phyloP scores from a whole-genome alignment of 1,140 invertebrate species.

The Drosophila pectinifera region DNA sequence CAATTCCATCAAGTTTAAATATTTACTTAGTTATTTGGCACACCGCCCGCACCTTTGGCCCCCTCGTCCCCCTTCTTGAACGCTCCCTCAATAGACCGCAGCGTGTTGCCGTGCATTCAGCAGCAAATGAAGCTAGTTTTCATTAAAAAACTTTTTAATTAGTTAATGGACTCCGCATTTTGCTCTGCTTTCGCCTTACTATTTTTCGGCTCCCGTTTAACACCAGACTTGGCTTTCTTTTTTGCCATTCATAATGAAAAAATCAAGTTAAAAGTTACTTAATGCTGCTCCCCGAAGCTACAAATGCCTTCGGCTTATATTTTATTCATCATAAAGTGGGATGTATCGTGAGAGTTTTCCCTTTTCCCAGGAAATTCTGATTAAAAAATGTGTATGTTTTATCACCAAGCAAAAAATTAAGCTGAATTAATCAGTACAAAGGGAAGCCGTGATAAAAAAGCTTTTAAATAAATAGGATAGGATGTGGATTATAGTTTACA shows the following conservation, averaged over 20 bases:
- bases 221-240: constrained; percentile 13
- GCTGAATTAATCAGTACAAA: constrained; percentile 2
- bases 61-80: neutral
- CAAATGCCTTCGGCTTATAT: constrained; percentile 38
- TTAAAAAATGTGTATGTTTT: neutral
- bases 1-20: constrained; percentile 45
- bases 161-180: constrained; percentile 55
- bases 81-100: constrained; percentile 49
- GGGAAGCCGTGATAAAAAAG: neutral
- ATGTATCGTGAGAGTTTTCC: neutral
- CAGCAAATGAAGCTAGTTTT: constrained; percentile 52
- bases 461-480: neutral
- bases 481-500: neutral
- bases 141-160: constrained; percentile 64
- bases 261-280: constrained; percentile 33
- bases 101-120: constrained; percentile 53
- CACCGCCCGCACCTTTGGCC: constrained; percentile 28
- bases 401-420: neutral
- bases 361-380: neutral
- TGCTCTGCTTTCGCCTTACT: constrained; percentile 4
- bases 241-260: constrained; percentile 27
- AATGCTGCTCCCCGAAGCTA: constrained; percentile 7
- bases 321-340: constrained; percentile 16
- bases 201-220: constrained; percentile 29
- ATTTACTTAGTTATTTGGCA: constrained; percentile 53